phyloP scores from a whole-genome alignment of 2,113 vertebrate genomes.

The Sylvietta virens region DNA sequence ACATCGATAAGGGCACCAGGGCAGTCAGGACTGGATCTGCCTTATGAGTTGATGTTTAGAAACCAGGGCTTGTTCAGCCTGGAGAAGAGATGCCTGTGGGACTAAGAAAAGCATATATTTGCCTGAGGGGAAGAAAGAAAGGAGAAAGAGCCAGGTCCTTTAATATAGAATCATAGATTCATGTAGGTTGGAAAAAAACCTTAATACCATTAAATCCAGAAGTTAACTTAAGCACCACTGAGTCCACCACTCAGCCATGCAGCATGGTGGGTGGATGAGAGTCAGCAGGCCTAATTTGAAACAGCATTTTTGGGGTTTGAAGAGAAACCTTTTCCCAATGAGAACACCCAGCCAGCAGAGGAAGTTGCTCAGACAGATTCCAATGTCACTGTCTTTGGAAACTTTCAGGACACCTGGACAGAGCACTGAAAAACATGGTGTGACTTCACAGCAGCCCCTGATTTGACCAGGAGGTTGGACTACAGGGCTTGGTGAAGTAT shows the following conservation, averaged over 20 bases:
- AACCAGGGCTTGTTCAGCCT: neutral
- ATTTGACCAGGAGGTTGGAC: neutral
- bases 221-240: neutral
- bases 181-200: neutral
- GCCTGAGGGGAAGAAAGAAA: neutral
- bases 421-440: neutral
- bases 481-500: neutral
- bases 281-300: neutral
- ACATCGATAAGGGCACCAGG: rapidly evolving
- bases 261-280: rapidly evolving
- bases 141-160: neutral
- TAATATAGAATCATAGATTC: neutral
- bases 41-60: neutral
- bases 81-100: neutral
- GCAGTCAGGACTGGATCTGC: neutral
- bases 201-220: neutral
- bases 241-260: too few relatives aligned
- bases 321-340: neutral
- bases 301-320: neutral
- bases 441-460: neutral
- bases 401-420: neutral
- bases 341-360: rapidly evolving
- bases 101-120: neutral
- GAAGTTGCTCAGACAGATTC: neutral
- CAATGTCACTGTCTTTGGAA: neutral